Percentiles rank a stretch among this genome's conserved stretches.
These are phyloP conservation scores for Zaprionus vittiger DNA, from an alignment of 1,140 invertebrate genomes.

Conservation along the genomic window DNA sequence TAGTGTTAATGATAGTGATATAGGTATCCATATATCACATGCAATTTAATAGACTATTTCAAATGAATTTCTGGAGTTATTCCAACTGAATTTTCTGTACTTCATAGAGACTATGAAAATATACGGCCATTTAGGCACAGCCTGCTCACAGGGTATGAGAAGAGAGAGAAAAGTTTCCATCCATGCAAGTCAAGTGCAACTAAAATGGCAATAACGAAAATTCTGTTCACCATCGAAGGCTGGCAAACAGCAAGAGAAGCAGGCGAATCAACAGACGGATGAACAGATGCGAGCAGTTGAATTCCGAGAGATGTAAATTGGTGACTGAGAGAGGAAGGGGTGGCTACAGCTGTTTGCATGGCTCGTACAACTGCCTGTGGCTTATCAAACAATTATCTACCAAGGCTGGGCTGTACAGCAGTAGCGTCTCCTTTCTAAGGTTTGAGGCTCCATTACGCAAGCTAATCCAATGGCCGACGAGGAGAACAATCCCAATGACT, in stretches of 20 bases:
- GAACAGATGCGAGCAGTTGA: slow-evolving; percentile 19
- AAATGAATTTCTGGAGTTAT: no score
- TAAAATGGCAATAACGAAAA: slow-evolving; percentile 38
- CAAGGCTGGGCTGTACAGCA: not conserved
- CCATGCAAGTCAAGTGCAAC: slow-evolving; percentile 26
- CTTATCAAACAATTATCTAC: slow-evolving; percentile 14
- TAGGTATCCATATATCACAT: no score
- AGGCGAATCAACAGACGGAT: slow-evolving; percentile 5
- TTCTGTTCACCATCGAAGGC: slow-evolving; percentile 9
- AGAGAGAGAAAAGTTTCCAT: slow-evolving; percentile 6
- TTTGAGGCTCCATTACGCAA: not conserved
- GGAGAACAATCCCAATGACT: slow-evolving; percentile 1
- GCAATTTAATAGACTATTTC: no score
- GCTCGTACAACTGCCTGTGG: slow-evolving; percentile 2
- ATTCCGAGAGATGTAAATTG: not conserved
- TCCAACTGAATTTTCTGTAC: no score
- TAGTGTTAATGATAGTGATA: no score
- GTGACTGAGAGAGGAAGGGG: not conserved
- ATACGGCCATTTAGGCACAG: not conserved
- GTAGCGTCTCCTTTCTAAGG: not conserved
- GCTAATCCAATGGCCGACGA: not conserved
- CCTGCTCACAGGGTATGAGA: slow-evolving; percentile 18
- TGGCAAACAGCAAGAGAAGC: slow-evolving; percentile 36
- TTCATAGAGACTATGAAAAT: not conserved
- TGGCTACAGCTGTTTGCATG: not conserved